A percentile compares a stretch with the other conserved stretches of the same genome.
Evolutionary conservation across 2,888 invertebrate species (phyloP).

Genomic region (Embidobia sp.): DNA sequence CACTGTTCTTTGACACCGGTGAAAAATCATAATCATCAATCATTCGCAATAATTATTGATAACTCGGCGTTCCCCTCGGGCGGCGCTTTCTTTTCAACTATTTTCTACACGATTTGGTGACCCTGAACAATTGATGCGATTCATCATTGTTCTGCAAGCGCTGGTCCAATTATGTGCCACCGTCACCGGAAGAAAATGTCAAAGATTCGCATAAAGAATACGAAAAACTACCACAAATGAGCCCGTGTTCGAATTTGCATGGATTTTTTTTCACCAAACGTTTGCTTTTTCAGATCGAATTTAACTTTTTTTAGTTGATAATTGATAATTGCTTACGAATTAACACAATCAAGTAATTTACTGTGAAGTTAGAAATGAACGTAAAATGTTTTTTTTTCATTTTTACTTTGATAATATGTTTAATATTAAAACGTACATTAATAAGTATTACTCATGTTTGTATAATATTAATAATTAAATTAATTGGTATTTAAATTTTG

Average conservation of each 20-base stretch:
- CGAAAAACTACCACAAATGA: not conserved
- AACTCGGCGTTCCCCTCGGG: constrained; percentile 39
- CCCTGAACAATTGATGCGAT: constrained; percentile 58
- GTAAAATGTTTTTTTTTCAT: too few species aligned
- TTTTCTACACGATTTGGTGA: constrained; percentile 56
- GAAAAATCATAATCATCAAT: constrained; percentile 61
- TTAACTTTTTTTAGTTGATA: too few species aligned
- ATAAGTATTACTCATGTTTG: too few species aligned
- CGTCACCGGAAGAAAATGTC: constrained; percentile 33
- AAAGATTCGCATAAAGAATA: constrained; percentile 36
- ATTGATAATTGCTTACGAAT: too few species aligned
- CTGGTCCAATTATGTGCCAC: constrained; percentile 47
- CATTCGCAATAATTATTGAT: constrained; percentile 60
- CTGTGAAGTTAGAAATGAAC: too few species aligned
- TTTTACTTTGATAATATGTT: too few species aligned
- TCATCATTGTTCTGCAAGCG: constrained; percentile 47
- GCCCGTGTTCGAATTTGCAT: constrained; percentile 9
- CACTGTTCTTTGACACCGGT: constrained; percentile 32
- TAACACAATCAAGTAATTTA: too few species aligned
- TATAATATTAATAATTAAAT: too few species aligned
- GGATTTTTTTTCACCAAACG: too few species aligned
- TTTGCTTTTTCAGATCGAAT: too few species aligned
- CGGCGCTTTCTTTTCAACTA: constrained; percentile 49
- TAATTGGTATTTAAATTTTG: too few species aligned
- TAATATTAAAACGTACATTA: too few species aligned